phyloP scores from a whole-genome alignment of 2,113 vertebrate species.

The Scatophagus argus region DNA sequence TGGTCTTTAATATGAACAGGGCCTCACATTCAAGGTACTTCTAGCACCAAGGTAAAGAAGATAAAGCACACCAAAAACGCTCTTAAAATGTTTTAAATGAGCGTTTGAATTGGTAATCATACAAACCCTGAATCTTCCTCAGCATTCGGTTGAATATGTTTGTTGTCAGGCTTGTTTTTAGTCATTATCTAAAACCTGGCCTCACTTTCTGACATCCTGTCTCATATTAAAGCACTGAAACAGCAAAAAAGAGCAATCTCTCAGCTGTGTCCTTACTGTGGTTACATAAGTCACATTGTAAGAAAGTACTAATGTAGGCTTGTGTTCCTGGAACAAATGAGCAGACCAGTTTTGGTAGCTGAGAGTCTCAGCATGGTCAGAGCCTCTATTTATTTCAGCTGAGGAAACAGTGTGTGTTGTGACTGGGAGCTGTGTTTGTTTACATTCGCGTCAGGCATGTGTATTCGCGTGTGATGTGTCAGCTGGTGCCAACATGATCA shows the following conservation, averaged over 20 bases:
- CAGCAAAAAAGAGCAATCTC: neutral
- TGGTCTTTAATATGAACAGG: neutral
- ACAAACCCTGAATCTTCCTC: neutral
- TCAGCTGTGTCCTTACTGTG: neutral
- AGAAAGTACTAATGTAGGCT: conserved; percentile 2
- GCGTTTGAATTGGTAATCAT: neutral
- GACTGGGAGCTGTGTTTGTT: conserved; percentile 62
- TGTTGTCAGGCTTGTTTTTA: neutral
- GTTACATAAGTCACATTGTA: conserved; percentile 17
- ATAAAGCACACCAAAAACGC: too few species aligned
- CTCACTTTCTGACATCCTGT: neutral
- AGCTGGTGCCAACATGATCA: conserved; percentile 56
- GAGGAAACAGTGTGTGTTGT: conserved; percentile 59
- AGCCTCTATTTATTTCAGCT: conserved; percentile 57
- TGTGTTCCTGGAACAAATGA: conserved; percentile 37
- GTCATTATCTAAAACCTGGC: neutral
- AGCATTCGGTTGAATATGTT: neutral
- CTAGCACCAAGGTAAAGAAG: neutral
- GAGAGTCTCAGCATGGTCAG: conserved; percentile 5
- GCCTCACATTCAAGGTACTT: neutral
- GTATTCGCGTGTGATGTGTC: conserved; percentile 53
- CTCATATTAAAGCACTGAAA: neutral
- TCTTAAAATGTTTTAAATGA: neutral
- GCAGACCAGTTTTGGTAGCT: conserved; percentile 45
- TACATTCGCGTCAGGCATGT: conserved; percentile 49